Evolutionary conservation across 1,140 invertebrate genomes (phyloP), one percentile per base, ranked within the genome.

Genomic region (Tetranychus cinnabarinus): DNA sequence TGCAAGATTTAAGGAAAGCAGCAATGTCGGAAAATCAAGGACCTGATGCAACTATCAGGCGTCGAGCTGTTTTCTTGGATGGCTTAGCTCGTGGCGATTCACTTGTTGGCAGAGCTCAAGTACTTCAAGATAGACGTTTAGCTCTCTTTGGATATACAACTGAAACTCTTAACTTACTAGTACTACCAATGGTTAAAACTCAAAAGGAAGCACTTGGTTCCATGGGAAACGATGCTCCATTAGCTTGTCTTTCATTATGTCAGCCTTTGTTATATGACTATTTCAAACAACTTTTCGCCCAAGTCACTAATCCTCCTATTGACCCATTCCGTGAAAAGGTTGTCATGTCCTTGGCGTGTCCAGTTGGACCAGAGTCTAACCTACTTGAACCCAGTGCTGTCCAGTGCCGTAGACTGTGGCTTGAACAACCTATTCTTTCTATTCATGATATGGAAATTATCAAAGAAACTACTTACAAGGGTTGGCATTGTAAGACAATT

Each of bases 241-340:
- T 98, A 61, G 93, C 95, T 7, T 97, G 93, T 69, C 77, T 98
- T 8, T 97, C 93, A 4, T 76, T 82, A 67, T 97, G 90, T 74
- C 88, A 92, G 70, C 95, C 95, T 2, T 74, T 96, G 55, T 77
- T 88, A 1, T 98, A 95, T 72, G 88, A 92, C 66, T 99, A 98
- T 72, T 98, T 99, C 75, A 97, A 98, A 71, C 95, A 99, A 72
- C 76, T 97, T n/a, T 98, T 98, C 75, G 95, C 95, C 35, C 95
- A 98, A 78, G 93, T 97, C 54, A 99, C 95, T 63, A 98, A 99
- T 77, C 95, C 95, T n/a, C 93, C 95, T 4, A 97, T 99, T 65
- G 95, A 99, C 79, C 95, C 95, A 47, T 97, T 99, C 78, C 82
- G 95, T 67, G 95, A 99, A 74, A 90, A 88, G 72, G 88, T 97